Evolutionary conservation across 2,888 invertebrate species (phyloP), one percentile per base, ranked within the genome.

Genomic region (Nomada lathburiana): DNA sequence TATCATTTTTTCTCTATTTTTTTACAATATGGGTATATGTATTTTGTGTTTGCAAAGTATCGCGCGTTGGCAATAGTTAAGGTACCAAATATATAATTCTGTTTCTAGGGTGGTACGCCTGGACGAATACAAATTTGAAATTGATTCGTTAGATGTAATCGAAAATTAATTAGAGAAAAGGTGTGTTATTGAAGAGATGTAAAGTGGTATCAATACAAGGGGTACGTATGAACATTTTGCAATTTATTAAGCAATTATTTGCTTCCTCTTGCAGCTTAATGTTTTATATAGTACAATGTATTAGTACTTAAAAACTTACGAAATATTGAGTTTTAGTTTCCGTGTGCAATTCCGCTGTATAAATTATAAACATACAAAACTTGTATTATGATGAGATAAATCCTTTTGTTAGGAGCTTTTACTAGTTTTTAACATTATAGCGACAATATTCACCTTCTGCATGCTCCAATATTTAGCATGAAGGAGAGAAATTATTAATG

Each of bases 281-380:
- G 1, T 63, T 78, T 78, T 36, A 20, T 60, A 42, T 36, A 7
- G n/a, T 69, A 80, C 68, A 64, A 59, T 73, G 23, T 63, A 55
- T 55, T 52, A 23, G 3, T 73, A 53, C 11, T 78, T 68, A 55
- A 44, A 59, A 36, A 69, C 52, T 55, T 42, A 57, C 65, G 63
- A 42, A 3, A 52, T 16, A 53, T 64, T n/a, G 7, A 63, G 64
- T 78, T 76, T 68, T 44, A 44, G 53, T 71, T 5, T 47, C 67
- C 13, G 4, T 64, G 59, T 68, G 74, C 60, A 77, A 53, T 63
- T 57, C 84, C 74, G 80, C 70, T 76, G 82, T 87, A 85, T 76
- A 86, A 89, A 87, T 89, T 83, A 89, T 75, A 86, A 79, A 87
- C 79, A 84, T 89, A 88, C 83, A 89, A 89, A 89, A 90, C 86